phyloP scores from a whole-genome alignment of 2,888 invertebrate genomes.

The Caenorhabditis parvicauda region DNA sequence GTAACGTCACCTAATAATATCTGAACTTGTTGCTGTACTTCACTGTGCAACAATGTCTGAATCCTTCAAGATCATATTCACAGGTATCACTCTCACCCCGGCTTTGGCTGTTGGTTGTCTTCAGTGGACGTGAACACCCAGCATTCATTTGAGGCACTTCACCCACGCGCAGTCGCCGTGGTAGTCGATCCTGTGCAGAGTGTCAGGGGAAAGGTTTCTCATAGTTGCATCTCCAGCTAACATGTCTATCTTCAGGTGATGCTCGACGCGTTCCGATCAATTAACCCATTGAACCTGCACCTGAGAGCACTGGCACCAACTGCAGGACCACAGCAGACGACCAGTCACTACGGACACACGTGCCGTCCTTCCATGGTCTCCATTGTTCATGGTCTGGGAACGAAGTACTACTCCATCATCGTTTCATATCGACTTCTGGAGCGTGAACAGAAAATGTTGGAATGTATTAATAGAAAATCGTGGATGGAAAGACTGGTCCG shows the following conservation, averaged over 20 bases:
- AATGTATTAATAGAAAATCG: slow-evolving; percentile 41
- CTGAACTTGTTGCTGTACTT: too few species aligned
- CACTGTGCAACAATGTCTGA: background rate
- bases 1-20: too few species aligned
- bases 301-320: slow-evolving; percentile 39
- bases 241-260: slow-evolving; percentile 26
- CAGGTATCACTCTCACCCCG: slow-evolving; percentile 91
- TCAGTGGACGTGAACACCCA: slow-evolving; percentile 74
- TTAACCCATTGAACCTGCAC: slow-evolving; percentile 28
- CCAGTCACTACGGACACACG: slow-evolving; percentile 37
- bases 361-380: slow-evolving; percentile 31
- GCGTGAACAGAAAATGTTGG: slow-evolving; percentile 51
- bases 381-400: slow-evolving; percentile 43
- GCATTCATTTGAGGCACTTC: slow-evolving; percentile 72
- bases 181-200: slow-evolving; percentile 99
- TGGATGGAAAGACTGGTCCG: slow-evolving; percentile 42
- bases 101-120: slow-evolving; percentile 99
- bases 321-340: slow-evolving; percentile 42
- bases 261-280: slow-evolving; percentile 50
- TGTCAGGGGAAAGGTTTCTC: slow-evolving; percentile 78
- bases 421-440: slow-evolving; percentile 37
- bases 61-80: background rate
- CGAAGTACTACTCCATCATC: slow-evolving; percentile 45
- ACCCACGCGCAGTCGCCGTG: slow-evolving; percentile 95
- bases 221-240: background rate